These are phyloP conservation scores for Malurus elegans DNA, from an alignment of 2,113 vertebrate species.

Conservation along the genomic window DNA sequence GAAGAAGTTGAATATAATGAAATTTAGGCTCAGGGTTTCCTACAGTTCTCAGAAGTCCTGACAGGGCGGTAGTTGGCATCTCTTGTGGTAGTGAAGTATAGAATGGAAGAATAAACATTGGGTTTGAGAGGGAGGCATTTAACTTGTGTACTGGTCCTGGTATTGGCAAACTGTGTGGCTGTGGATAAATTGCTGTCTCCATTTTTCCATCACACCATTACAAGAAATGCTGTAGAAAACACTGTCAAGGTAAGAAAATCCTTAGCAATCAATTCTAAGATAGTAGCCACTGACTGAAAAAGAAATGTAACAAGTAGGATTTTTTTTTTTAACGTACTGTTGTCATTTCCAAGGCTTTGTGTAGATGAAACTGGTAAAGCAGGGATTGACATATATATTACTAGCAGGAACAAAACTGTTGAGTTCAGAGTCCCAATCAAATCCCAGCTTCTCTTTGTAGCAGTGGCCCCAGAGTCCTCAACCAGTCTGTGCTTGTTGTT, in stretches of 20 bases:
- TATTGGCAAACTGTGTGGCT: neutral
- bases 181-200: neutral
- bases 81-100: neutral
- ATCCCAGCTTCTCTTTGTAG: neutral
- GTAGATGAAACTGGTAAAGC: neutral
- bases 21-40: neutral
- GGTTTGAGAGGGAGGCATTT: neutral
- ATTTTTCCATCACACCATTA: neutral
- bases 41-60: neutral
- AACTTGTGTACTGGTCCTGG: neutral
- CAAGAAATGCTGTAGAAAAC: neutral
- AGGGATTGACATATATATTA: neutral
- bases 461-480: neutral
- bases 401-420: neutral
- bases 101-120: neutral
- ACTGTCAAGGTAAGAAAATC: neutral
- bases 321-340: fast-evolving
- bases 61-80: neutral
- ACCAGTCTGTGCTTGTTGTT: neutral
- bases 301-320: neutral
- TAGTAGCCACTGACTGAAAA: neutral
- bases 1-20: neutral
- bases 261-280: neutral
- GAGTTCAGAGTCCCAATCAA: neutral
- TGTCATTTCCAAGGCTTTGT: neutral